Percentiles rank a stretch among this genome's conserved stretches.
Conservation (phyloP, 2,113 vertebrate genomes). For the Antechinus stuartii region DNA sequence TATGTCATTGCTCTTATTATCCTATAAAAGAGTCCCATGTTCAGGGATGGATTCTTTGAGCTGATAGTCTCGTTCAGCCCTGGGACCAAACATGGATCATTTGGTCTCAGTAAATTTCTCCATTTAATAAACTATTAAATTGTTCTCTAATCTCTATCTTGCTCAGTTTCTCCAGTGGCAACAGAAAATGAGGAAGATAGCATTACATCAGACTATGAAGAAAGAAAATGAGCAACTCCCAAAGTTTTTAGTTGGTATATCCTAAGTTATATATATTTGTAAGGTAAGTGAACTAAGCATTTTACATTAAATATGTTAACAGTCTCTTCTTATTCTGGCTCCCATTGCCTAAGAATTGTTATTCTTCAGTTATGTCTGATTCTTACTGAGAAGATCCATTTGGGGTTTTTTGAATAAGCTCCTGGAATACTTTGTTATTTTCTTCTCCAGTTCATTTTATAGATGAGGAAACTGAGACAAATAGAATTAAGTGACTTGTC, state of each 20-base stretch:
- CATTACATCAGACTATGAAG: slow-evolving; percentile 27
- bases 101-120: no score
- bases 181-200: slow-evolving; percentile 41
- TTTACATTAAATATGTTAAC: background rate
- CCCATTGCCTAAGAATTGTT: background rate
- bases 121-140: no score
- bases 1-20: no score
- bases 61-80: no score
- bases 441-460: background rate
- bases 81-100: no score
- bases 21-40: no score
- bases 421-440: background rate
- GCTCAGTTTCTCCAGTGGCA: background rate
- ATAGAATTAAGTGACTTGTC: background rate
- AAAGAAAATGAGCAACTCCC: slow-evolving; percentile 47
- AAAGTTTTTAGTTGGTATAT: slow-evolving; percentile 22
- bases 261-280: slow-evolving; percentile 32
- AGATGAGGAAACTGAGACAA: background rate
- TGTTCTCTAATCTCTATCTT: no score
- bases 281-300: slow-evolving; percentile 34
- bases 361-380: background rate
- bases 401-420: background rate
- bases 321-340: background rate
- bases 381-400: background rate
- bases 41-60: no score